Evolutionary conservation across 2,888 invertebrate genomes (phyloP).

Genomic region (Embidobia sp.): DNA sequence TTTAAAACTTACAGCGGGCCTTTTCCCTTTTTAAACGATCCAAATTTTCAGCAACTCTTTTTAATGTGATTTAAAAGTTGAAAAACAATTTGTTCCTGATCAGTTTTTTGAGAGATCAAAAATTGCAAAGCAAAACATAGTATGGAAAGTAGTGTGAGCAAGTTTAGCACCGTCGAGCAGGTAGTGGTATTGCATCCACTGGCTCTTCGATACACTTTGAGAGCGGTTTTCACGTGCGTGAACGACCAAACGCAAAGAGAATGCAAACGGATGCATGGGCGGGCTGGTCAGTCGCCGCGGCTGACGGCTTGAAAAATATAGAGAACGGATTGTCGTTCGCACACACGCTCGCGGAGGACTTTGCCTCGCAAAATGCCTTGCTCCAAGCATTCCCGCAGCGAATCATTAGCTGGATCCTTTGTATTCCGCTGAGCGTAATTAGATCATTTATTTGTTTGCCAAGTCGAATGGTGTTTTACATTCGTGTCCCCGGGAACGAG

Average conservation of each 20-base stretch:
- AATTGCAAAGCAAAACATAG: no score
- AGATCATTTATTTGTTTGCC: constrained; percentile 56
- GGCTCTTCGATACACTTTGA: constrained; percentile 21
- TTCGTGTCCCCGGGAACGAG: neutral
- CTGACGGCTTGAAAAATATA: constrained; percentile 77
- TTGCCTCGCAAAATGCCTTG: constrained; percentile 17
- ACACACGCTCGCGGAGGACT: constrained; percentile 53
- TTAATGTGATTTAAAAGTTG: no score
- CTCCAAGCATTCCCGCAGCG: constrained; percentile 21
- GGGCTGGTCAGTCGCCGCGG: constrained; percentile 67
- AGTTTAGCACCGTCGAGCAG: constrained; percentile 21
- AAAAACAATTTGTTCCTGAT: no score
- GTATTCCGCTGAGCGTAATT: constrained; percentile 53
- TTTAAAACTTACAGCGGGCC: no score
- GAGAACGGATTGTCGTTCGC: constrained; percentile 73
- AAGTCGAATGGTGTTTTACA: no score
- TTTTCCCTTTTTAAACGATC: no score
- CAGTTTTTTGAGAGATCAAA: no score
- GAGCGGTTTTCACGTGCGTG: constrained; percentile 45
- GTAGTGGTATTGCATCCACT: constrained; percentile 44
- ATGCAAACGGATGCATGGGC: constrained; percentile 75
- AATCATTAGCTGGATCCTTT: constrained; percentile 34
- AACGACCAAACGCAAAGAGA: constrained; percentile 65
- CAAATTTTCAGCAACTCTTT: no score
- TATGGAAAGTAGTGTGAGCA: neutral